phyloP scores from a whole-genome alignment of 2,888 invertebrate genomes.

The Lutraria lutraria region DNA sequence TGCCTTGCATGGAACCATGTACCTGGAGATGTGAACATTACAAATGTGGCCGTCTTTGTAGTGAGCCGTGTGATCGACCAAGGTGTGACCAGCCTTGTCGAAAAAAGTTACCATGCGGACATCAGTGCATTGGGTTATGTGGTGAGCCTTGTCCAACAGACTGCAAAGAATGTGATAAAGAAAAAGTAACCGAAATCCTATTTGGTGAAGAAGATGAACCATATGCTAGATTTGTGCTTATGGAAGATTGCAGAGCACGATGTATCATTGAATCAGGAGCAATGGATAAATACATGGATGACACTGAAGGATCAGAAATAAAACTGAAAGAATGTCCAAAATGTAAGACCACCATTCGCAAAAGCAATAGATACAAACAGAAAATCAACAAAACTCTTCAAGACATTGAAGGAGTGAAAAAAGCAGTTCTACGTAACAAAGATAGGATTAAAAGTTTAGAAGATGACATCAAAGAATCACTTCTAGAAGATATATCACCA shows the following conservation, averaged over 20 bases:
- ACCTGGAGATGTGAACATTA: conserved; percentile 83
- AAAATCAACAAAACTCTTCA: conserved; percentile 87
- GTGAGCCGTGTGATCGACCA: conserved; percentile 85
- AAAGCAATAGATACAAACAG: conserved; percentile 89
- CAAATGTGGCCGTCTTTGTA: conserved; percentile 83
- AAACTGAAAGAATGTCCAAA: conserved; percentile 88
- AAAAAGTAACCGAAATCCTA: conserved; percentile 83
- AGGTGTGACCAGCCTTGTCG: conserved; percentile 85
- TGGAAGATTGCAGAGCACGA: conserved; percentile 80
- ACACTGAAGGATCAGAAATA: conserved; percentile 87
- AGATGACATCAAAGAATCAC: conserved; percentile 36
- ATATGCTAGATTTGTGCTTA: conserved; percentile 87
- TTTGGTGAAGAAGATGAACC: conserved; percentile 88
- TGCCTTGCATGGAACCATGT: conserved; percentile 85
- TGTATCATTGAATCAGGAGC: conserved; percentile 86
- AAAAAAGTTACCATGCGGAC: conserved; percentile 87
- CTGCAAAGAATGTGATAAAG: conserved; percentile 89
- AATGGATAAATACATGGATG: conserved; percentile 86
- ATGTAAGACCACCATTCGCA: conserved; percentile 89
- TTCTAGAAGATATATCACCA: not conserved
- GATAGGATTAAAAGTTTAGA: conserved; percentile 37
- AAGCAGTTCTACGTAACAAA: conserved; percentile 60
- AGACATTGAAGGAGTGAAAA: conserved; percentile 85
- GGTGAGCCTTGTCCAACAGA: conserved; percentile 91
- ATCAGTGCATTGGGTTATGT: conserved; percentile 90